A percentile compares a stretch with the other conserved stretches of the same genome.
phyloP scores from a whole-genome alignment of 2,888 invertebrate species.

The Euzetes globulus region DNA sequence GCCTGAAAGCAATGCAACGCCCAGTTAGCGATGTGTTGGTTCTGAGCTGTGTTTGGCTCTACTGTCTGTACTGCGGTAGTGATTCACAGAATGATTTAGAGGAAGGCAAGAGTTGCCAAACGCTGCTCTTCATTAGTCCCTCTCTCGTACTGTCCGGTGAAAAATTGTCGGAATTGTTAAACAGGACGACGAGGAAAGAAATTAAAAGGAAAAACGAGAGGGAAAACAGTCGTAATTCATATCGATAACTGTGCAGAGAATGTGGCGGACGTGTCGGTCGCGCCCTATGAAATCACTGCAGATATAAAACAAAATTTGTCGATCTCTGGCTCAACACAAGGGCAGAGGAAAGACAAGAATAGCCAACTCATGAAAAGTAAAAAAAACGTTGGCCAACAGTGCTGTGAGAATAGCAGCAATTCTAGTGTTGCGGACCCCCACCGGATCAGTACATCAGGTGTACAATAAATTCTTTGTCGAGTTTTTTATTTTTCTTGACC shows the following conservation, averaged over 20 bases:
- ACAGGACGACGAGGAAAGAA: constrained; percentile 9
- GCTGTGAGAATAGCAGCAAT: constrained; percentile 2
- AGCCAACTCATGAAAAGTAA: constrained; percentile 18
- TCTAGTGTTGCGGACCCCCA: constrained; percentile 21
- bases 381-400: constrained; percentile 6
- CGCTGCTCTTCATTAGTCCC: neutral
- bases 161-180: constrained; percentile 18
- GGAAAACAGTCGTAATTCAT: constrained; percentile 18
- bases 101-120: constrained; percentile 28
- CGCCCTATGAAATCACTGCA: constrained; percentile 15
- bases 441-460: constrained; percentile 21
- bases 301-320: constrained; percentile 10
- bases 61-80: neutral
- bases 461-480: constrained; percentile 28
- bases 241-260: constrained; percentile 16
- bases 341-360: constrained; percentile 25
- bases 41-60: neutral
- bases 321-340: constrained; percentile 19
- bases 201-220: constrained; percentile 20
- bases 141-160: constrained; percentile 22
- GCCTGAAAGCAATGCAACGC: constrained; percentile 23
- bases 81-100: constrained; percentile 7
- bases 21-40: constrained; percentile 12
- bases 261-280: constrained; percentile 30
- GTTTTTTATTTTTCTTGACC: constrained; percentile 30